These are phyloP conservation scores for Lophura nycthemera DNA, from an alignment of 2,113 vertebrate genomes.

Conservation along the genomic window DNA sequence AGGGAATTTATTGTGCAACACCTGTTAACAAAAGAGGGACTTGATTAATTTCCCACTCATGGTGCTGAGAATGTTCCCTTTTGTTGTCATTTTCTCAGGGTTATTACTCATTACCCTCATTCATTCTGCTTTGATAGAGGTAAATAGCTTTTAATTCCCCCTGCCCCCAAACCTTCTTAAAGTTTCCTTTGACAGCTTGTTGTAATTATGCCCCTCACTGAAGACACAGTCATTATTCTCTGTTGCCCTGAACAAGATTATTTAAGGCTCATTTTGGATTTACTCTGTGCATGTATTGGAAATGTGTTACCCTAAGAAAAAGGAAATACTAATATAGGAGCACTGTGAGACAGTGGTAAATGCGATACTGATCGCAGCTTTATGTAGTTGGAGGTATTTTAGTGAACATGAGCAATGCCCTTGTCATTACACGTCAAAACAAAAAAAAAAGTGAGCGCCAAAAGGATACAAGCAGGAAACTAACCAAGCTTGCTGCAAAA, in stretches of 20 bases:
- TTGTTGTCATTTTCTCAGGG: conserved; percentile 72
- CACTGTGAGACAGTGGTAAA: conserved; percentile 9
- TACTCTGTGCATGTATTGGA: conserved; percentile 8
- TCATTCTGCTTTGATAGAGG: conserved; percentile 73
- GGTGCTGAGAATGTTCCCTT: conserved; percentile 60
- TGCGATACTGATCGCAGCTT: conserved; percentile 6
- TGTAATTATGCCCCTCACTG: conserved; percentile 69
- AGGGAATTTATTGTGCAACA: conserved; percentile 71
- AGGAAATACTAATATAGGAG: conserved; percentile 21
- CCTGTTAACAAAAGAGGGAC: conserved; percentile 65
- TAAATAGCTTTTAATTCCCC: conserved; percentile 74
- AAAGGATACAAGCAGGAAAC: conserved; percentile 20
- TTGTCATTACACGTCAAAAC: conserved; percentile 4
- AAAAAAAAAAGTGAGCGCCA: background rate
- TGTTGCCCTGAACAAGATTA: conserved; percentile 68
- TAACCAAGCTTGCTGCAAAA: background rate
- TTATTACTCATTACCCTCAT: conserved; percentile 74
- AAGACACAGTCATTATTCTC: conserved; percentile 69
- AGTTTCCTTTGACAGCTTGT: conserved; percentile 73
- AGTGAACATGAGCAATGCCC: conserved; percentile 14
- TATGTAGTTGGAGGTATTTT: conserved; percentile 11
- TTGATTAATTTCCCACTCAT: conserved; percentile 71
- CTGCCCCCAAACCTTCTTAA: conserved; percentile 62
- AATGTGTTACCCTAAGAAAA: conserved; percentile 38
- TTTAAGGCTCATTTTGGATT: conserved; percentile 65